These are phyloP conservation scores for Crossocerus cetratus DNA, from an alignment of 2,888 invertebrate genomes.

Conservation along the genomic window DNA sequence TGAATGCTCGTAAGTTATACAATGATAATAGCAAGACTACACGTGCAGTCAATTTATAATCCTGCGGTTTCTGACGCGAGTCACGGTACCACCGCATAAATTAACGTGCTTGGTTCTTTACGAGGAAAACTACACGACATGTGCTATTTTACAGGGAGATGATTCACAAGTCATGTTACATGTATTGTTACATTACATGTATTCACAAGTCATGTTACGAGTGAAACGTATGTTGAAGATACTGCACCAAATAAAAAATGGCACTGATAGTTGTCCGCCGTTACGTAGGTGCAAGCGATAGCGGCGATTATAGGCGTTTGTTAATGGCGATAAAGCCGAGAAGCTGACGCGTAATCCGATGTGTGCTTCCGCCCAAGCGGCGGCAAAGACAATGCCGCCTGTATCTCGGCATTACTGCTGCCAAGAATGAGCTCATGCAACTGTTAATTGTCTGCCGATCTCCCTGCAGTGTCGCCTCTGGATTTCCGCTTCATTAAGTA, in stretches of 20 bases:
- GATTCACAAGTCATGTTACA: no score
- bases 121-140: no score
- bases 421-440: slow-evolving; percentile 15
- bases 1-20: no score
- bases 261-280: neutral
- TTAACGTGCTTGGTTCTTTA: no score
- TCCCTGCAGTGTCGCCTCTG: neutral
- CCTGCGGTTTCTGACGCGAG: no score
- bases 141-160: no score
- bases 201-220: neutral
- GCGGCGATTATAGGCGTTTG: slow-evolving; percentile 3
- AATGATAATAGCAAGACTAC: no score
- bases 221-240: neutral
- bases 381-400: neutral
- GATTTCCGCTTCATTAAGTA: slow-evolving; percentile 17
- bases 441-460: slow-evolving; percentile 23
- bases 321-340: slow-evolving; percentile 23
- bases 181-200: no score
- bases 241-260: neutral
- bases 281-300: slow-evolving; percentile 19
- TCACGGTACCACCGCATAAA: no score
- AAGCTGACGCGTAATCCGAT: slow-evolving; percentile 32
- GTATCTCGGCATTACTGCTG: slow-evolving; percentile 4
- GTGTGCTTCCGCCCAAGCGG: neutral
- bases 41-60: no score